Base-by-base conservation (phyloP, 2,888 invertebrate genomes). In the Thyatira batis region DNA sequence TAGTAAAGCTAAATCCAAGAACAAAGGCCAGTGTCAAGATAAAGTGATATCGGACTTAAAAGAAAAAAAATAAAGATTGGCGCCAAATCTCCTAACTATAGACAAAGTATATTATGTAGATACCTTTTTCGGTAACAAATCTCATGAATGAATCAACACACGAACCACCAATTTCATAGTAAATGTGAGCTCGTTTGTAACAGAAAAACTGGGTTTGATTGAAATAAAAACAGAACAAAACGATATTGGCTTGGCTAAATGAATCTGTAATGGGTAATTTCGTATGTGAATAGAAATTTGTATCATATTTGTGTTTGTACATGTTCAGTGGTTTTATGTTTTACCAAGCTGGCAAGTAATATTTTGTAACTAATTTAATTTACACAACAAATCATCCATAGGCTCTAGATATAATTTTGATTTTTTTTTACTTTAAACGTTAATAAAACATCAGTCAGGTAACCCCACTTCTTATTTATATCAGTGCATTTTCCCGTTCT, bases 401-500 rank as follows among this genome's bases (percentile, higher is more conserved):
- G n/a, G n/a, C n/a, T n/a, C n/a, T n/a, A n/a, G n/a, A n/a, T 23
- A 4, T 23, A 23, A 23, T 23, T 23, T 23, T 3, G 23, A 23
- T 23, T 23, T 23, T 4, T 23, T 13, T 0, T 39, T 17, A 8
- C 17, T 5, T 39, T 17, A 17, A 39, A 39, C 17, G 17, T 13
- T 1, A 13, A 13, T 33, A 33, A 13, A 33, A 13, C 5, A 4
- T 39, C 17, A 17, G 39, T 39, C 17, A 17, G 17, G 33, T 39
- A 33, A 1, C 11, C 30, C 39, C 17, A 28, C 33, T 49, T 49
- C 13, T 49, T 39, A 21, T 39, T 39, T 39, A 39, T 39, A 39
- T 39, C 17, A 8, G 17, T 58, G 57, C 58, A 58, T 65, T 60
- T 54, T 57, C 33, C 43, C 48, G 21, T 11, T 49, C 44, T 17